These are phyloP conservation scores for Agrypnia vestita DNA, from an alignment of 1,140 invertebrate genomes.

Conservation along the genomic window DNA sequence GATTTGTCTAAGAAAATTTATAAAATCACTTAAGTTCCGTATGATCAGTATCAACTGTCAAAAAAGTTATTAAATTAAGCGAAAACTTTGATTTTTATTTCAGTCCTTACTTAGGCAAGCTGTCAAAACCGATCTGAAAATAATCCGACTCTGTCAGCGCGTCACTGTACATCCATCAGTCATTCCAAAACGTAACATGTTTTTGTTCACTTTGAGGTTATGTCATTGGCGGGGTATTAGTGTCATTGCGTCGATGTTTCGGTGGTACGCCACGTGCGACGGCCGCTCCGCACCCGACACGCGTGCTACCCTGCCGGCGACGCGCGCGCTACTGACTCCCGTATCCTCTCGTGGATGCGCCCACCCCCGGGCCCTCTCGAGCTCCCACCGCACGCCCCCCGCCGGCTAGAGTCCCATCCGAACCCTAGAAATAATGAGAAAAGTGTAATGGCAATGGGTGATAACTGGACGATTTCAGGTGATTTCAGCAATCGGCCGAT, in stretches of 20 bases:
- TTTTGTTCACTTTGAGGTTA: conserved; percentile 43
- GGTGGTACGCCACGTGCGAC: conserved; percentile 45
- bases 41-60: conserved; percentile 1
- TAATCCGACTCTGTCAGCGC: conserved; percentile 21
- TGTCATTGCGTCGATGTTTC: conserved; percentile 46
- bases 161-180: conserved; percentile 41
- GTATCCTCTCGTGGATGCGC: conserved; percentile 26
- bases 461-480: neutral
- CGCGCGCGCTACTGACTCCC: conserved; percentile 57
- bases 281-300: conserved; percentile 41
- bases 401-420: conserved; percentile 1
- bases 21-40: too few relatives aligned
- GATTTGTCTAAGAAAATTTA: too few relatives aligned
- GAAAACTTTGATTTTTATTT: conserved; percentile 10
- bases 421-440: conserved; percentile 36
- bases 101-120: conserved; percentile 27
- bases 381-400: conserved; percentile 24
- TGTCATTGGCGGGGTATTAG: conserved; percentile 43
- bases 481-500: too few relatives aligned
- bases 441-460: neutral
- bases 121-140: conserved; percentile 21
- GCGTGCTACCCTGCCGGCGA: conserved; percentile 52
- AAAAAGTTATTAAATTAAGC: conserved; percentile 6
- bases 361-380: conserved; percentile 13
- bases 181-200: conserved; percentile 34